A percentile compares a stretch with the other conserved stretches of the same genome.
Evolutionary conservation across 2,888 invertebrate genomes (phyloP).

Genomic region (Frankliniella fusca): DNA sequence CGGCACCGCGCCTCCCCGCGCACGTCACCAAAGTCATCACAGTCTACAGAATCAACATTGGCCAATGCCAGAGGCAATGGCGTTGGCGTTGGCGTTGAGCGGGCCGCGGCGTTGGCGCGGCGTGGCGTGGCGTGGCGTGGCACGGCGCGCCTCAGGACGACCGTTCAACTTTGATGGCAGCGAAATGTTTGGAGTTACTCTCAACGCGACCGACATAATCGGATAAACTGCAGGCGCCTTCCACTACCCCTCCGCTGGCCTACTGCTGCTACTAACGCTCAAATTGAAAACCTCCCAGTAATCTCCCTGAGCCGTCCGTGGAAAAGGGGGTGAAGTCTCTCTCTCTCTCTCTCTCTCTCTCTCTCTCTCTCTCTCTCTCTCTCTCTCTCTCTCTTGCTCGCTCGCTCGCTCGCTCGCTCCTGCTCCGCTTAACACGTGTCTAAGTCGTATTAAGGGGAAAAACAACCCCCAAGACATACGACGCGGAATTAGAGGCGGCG

Average conservation of each 20-base stretch:
- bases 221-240: not conserved
- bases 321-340: not conserved
- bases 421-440: not conserved
- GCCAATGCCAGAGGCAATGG: too few relatives aligned
- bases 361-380: too few relatives aligned
- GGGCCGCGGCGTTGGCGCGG: too few relatives aligned
- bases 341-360: not conserved
- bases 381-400: not conserved
- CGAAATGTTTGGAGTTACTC: conserved; percentile 26
- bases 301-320: conserved; percentile 7
- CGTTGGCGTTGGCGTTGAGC: too few relatives aligned
- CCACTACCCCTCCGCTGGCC: not conserved
- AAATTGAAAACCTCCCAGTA: conserved; percentile 22
- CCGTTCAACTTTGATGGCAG: conserved; percentile 14
- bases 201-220: conserved; percentile 16
- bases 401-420: not conserved
- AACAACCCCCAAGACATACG: conserved; percentile 22
- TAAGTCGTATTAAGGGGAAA: conserved; percentile 15
- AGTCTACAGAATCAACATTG: too few relatives aligned
- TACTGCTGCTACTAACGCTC: not conserved
- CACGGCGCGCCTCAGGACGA: too few relatives aligned
- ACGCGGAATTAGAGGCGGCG: not conserved
- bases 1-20: too few relatives aligned
- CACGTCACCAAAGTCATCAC: too few relatives aligned
- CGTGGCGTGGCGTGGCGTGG: too few relatives aligned